These are phyloP conservation scores for Pagetopsis macropterus DNA, from an alignment of 2,797 vertebrate species.

Conservation along the genomic window DNA sequence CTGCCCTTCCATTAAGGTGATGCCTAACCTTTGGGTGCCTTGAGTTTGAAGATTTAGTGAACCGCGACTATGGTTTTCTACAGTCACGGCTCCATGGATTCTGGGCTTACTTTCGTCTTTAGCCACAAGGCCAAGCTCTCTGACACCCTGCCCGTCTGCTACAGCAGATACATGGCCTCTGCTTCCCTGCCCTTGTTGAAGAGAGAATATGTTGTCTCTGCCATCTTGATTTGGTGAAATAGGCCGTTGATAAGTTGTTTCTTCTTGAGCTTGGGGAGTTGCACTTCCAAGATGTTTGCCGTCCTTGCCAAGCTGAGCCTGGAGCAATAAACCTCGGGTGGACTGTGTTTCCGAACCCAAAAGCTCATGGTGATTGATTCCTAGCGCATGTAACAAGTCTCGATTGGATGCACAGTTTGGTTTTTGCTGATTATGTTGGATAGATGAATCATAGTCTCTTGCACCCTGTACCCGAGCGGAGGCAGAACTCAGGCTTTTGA, in stretches of 20 bases:
- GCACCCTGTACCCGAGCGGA: constrained; percentile 25
- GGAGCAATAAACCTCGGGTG: constrained; percentile 19
- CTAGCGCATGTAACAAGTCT: constrained; percentile 28
- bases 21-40: constrained; percentile 39
- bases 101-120: constrained; percentile 22
- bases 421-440: constrained; percentile 20
- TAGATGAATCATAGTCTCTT: constrained; percentile 19
- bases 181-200: constrained; percentile 17
- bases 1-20: constrained; percentile 22
- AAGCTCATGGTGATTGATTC: constrained; percentile 23
- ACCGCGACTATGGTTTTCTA: constrained; percentile 20
- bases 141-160: constrained; percentile 16
- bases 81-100: constrained; percentile 30
- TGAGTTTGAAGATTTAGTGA: constrained; percentile 24
- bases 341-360: constrained; percentile 45
- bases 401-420: constrained; percentile 44
- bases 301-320: constrained; percentile 17
- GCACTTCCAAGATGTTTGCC: constrained; percentile 29
- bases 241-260: constrained; percentile 28
- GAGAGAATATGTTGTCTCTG: constrained; percentile 10
- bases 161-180: constrained; percentile 21
- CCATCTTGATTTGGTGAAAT: constrained; percentile 34
- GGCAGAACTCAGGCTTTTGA: constrained; percentile 16
- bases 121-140: constrained; percentile 16
- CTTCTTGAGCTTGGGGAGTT: constrained; percentile 20